Evolutionary conservation across 2,797 vertebrate genomes (phyloP), one percentile per base, ranked within the genome.

Genomic region (Epinephelus coioides): DNA sequence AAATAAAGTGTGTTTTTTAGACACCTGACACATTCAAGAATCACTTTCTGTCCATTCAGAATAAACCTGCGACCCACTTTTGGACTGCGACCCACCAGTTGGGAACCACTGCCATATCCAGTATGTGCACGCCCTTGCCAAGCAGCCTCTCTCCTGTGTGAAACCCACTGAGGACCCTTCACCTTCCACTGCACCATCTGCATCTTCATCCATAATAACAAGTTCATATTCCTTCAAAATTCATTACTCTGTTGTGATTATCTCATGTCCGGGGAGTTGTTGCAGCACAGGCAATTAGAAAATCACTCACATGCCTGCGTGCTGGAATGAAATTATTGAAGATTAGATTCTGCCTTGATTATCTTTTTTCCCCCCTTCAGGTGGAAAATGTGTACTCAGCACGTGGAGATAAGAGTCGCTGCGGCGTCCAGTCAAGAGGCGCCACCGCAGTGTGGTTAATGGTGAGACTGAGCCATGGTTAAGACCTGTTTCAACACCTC

Each of bases 321-420:
- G 44, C 66, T 18, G 62, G 63, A 86, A 86, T 87, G 54, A 86
- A 86, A 91, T 83, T 57, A 85, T 19, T 70, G 65, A 50, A 82
- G 87, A 92, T 90, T 70, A 86, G 84, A 88, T 88, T 84, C n/a
- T 59, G 72, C 23, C 43, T 83, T 87, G 78, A 92, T 91, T 86
- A 71, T 69, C 46, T 50, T 68, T 67, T 27, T 43, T 13, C 2
- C 21, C 34, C 50, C 63, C 53, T 56, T 72, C 82, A 83, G 76
- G 78, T 85, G 77, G 38, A 63, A 90, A 77, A 64, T 78, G 75
- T 84, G 60, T 18, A 40, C 72, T 76, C 79, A 81, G 80, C 86
- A 63, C 56, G 64, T 70, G 1, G 19, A 72, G 80, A 80, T 79
- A 71, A 82, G 76, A 84, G 49, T 15, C 61, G 15, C 69, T 68